Percentiles rank a stretch among this genome's conserved stretches.
Conservation (phyloP, 37 sponge, comb jelly and placozoan species). For the Petrosia ficiformis region DNA sequence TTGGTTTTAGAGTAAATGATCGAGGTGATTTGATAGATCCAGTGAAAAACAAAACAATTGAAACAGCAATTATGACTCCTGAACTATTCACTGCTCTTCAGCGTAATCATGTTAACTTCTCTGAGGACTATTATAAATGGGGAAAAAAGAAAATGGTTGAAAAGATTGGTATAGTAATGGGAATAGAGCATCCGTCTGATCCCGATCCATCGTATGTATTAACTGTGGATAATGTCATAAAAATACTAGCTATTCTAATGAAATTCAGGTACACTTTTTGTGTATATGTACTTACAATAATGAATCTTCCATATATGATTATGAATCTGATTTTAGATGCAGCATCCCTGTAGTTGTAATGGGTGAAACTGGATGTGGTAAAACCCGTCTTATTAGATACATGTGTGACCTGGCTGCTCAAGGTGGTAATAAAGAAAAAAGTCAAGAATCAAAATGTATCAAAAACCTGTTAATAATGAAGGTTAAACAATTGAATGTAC, state of each 20-base stretch:
- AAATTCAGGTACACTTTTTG: too few relatives aligned
- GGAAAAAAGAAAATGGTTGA: constrained; percentile 26
- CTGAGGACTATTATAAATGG: constrained; percentile 55
- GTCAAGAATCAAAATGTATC: too few relatives aligned
- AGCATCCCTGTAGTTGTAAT: too few relatives aligned
- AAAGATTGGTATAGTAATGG: constrained; percentile 49
- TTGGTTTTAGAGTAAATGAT: constrained; percentile 54
- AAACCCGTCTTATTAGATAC: too few relatives aligned
- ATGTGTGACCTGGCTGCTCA: too few relatives aligned
- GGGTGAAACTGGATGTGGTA: too few relatives aligned
- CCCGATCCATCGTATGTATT: constrained; percentile 78
- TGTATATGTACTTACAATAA: too few relatives aligned
- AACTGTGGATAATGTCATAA: constrained; percentile 76
- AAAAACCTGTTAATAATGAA: too few relatives aligned
- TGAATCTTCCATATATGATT: too few relatives aligned
- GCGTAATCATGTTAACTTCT: constrained; percentile 36
- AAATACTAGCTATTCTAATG: constrained; percentile 89
- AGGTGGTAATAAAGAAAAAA: too few relatives aligned
- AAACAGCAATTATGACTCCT: constrained; percentile 10
- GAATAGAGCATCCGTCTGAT: constrained; percentile 31
- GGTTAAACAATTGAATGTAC: too few relatives aligned
- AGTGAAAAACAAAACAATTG: not conserved
- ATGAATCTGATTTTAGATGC: too few relatives aligned
- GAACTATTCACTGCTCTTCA: constrained; percentile 23
- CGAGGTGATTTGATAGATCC: constrained; percentile 39